Evolutionary conservation across 2,113 vertebrate genomes (phyloP), one percentile per base, ranked within the genome.

Genomic region (Callopanchax toddi): DNA sequence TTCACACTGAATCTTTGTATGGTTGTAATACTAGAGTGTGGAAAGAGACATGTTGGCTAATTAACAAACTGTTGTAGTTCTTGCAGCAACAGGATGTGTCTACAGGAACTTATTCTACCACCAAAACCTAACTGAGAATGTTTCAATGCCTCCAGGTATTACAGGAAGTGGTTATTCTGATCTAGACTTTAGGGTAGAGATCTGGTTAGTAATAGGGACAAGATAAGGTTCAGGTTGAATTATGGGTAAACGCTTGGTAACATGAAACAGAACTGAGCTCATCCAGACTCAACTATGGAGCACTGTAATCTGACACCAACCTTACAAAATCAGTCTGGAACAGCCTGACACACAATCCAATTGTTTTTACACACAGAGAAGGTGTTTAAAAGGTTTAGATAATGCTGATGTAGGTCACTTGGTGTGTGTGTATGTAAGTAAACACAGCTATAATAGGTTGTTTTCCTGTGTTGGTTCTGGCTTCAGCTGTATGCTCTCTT

Each of bases 401-500:
- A 5, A 20, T 13, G 17, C 39, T 8, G 10, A 20, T 43, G n/a
- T 17, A 20, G 25, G 51, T 50, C 21, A 55, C 32, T 40, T 55
- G 3, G 23, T 12, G 22, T 20, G 23, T 12, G 10, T 63, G 34
- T 23, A 11, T 45, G n/a, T 43, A n/a, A n/a, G 34, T 49, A 49
- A 43, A 61, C 45, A 26, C 16, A 42, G 22, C 4, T 17, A 2
- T 15, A 21, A 5, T 7, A 32, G 43, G 16, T 13, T 77, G 54
- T 71, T 63, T 11, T 12, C 16, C 7, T 55, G 17, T 53, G 21
- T 53, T 26, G 9, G 2, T 34, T 58, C 10, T 69, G 22, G n/a
- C 63, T 59, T 84, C 54, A 74, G 16, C 22, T 15, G 5, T 54
- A 44, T 67, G 10, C 54, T 56, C 11, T 51, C 22, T 64, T 49